Evolutionary conservation across 2,113 vertebrate genomes (phyloP).

Genomic region (Syngnathus floridae): DNA sequence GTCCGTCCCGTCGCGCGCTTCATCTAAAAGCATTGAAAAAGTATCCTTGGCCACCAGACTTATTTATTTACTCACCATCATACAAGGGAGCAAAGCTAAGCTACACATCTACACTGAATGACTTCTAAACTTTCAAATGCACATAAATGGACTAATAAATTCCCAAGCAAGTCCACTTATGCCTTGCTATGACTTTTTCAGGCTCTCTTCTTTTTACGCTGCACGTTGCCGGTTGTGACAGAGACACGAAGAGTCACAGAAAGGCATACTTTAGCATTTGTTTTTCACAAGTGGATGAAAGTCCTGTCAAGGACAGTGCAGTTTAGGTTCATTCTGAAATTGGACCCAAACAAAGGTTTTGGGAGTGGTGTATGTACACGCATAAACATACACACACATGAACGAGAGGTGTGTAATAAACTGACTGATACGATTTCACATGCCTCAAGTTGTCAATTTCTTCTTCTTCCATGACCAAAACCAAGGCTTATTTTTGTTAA

Average conservation of each 20-base stretch:
- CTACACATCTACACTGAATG: background rate
- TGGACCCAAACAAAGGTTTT: background rate
- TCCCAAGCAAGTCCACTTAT: too few relatives aligned
- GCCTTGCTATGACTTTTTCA: too few relatives aligned
- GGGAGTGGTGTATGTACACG: background rate
- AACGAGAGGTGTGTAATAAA: background rate
- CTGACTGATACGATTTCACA: background rate
- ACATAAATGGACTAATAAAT: too few relatives aligned
- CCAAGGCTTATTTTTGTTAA: too few relatives aligned
- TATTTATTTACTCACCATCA: slow-evolving; percentile 68
- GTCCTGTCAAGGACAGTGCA: background rate
- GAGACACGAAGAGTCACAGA: background rate
- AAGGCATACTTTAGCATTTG: background rate
- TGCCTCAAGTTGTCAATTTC: background rate
- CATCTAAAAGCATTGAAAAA: slow-evolving; percentile 43
- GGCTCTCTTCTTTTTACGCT: too few relatives aligned
- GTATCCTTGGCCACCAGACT: slow-evolving; percentile 52
- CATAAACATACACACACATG: background rate
- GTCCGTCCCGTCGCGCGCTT: slow-evolving; percentile 20
- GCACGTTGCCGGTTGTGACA: too few relatives aligned
- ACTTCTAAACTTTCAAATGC: background rate
- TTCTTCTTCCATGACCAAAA: too few relatives aligned
- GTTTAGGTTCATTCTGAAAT: background rate
- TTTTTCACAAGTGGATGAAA: background rate
- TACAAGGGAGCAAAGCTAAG: background rate